phyloP scores from a whole-genome alignment of 1,140 invertebrate species.

The Neodiprion lecontei region DNA sequence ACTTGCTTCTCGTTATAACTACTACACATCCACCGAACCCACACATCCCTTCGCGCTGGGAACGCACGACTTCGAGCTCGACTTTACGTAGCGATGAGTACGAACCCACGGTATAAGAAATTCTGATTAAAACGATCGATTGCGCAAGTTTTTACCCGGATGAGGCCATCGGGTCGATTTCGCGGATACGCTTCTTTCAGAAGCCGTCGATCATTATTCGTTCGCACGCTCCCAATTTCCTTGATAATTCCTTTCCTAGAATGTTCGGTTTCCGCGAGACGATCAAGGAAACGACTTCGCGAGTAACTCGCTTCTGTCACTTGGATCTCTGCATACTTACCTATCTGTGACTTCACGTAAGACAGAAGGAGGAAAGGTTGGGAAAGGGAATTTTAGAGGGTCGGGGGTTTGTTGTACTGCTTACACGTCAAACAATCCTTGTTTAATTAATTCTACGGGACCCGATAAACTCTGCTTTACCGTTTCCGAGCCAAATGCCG shows the following conservation, averaged over 20 bases:
- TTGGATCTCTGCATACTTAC: constrained; percentile 3
- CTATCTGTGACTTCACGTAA: constrained; percentile 14
- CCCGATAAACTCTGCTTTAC: constrained; percentile 6
- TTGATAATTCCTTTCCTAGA: too few species aligned
- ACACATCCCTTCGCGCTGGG: not conserved
- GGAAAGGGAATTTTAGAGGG: constrained; percentile 5
- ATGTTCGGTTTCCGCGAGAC: too few species aligned
- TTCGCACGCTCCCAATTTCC: too few species aligned
- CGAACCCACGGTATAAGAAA: not conserved
- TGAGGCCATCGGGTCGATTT: too few species aligned
- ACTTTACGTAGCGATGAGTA: not conserved
- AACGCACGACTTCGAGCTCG: not conserved
- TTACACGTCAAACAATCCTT: constrained; percentile 31
- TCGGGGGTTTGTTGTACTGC: constrained; percentile 17
- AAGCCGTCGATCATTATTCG: too few species aligned
- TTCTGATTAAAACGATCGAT: too few species aligned
- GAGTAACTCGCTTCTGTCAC: not conserved
- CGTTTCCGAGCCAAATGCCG: constrained; percentile 16
- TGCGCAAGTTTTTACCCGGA: too few species aligned
- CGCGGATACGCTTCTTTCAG: too few species aligned
- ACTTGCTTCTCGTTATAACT: constrained; percentile 47
- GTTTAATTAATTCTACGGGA: constrained; percentile 38
- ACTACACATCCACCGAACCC: constrained; percentile 26
- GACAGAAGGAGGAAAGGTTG: constrained; percentile 8
- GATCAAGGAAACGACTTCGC: not conserved